phyloP scores from a whole-genome alignment of 2,888 invertebrate genomes.

The Thereva nobilitata region DNA sequence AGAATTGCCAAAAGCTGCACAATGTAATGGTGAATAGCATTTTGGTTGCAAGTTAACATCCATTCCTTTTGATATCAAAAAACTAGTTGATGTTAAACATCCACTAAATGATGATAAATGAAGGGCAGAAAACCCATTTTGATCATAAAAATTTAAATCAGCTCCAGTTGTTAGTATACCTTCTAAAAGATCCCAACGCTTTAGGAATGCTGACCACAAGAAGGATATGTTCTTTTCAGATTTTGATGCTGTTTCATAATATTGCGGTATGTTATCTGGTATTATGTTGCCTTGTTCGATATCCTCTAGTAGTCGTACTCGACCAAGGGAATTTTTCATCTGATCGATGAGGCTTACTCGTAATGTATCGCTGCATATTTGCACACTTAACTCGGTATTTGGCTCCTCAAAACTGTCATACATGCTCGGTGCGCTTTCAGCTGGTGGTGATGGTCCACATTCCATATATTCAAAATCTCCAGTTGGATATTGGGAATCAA shows the following conservation, averaged over 20 bases:
- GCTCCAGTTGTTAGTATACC: conserved; percentile 70
- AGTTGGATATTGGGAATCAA: conserved; percentile 71
- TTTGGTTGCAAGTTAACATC: conserved; percentile 72
- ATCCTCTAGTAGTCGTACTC: conserved; percentile 71
- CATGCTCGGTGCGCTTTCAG: conserved; percentile 79
- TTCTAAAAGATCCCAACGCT: conserved; percentile 68
- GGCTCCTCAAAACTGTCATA: conserved; percentile 81
- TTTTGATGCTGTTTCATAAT: conserved; percentile 64
- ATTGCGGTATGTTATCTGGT: conserved; percentile 61
- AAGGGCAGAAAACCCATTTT: conserved; percentile 73
- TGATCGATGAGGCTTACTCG: conserved; percentile 75
- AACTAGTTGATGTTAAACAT: conserved; percentile 71
- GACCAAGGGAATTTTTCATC: conserved; percentile 71
- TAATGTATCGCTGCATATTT: conserved; percentile 74
- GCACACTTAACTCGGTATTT: conserved; percentile 70
- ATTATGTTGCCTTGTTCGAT: conserved; percentile 71
- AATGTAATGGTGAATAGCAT: conserved; percentile 82
- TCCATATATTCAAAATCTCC: conserved; percentile 76
- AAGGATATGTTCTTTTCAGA: conserved; percentile 73
- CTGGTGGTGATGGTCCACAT: conserved; percentile 77
- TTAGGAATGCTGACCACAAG: conserved; percentile 75
- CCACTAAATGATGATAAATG: conserved; percentile 80
- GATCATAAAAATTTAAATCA: conserved; percentile 71
- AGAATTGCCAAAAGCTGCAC: conserved; percentile 87
- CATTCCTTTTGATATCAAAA: conserved; percentile 69